These are phyloP conservation scores for Eumacrocentrus americanus DNA, from an alignment of 2,888 invertebrate species.

Conservation along the genomic window DNA sequence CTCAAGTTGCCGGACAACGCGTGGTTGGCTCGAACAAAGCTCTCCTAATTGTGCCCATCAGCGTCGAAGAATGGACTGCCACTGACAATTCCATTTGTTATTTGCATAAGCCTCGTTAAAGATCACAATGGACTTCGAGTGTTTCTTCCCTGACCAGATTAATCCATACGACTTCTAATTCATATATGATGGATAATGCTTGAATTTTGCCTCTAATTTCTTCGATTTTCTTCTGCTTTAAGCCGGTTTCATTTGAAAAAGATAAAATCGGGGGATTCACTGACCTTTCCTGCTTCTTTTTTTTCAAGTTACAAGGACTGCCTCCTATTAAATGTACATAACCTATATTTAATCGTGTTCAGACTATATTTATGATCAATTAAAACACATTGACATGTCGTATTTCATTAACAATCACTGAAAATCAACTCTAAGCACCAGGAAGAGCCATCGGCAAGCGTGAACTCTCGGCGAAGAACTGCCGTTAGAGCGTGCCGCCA, in stretches of 20 bases:
- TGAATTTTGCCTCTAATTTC: too few relatives aligned
- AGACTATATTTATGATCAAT: not conserved
- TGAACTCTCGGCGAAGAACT: not conserved
- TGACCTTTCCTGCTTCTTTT: too few relatives aligned
- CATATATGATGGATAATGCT: not conserved
- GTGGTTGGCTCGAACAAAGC: constrained; percentile 51
- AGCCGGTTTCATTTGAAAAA: too few relatives aligned
- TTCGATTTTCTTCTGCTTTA: not conserved
- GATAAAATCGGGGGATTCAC: too few relatives aligned
- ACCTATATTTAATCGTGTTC: too few relatives aligned
- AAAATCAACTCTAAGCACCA: not conserved
- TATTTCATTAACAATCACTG: not conserved
- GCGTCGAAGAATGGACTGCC: constrained; percentile 50
- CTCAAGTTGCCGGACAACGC: constrained; percentile 52
- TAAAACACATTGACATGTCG: not conserved
- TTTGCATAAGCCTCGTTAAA: constrained; percentile 55
- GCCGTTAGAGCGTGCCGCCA: not conserved
- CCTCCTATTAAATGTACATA: too few relatives aligned
- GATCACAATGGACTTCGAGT: constrained; percentile 45
- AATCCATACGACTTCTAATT: not conserved
- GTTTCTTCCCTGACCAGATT: not conserved
- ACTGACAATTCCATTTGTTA: constrained; percentile 57
- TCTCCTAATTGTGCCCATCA: constrained; percentile 56
- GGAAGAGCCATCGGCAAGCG: not conserved
- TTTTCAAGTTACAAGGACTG: too few relatives aligned